Conservation (phyloP, 2,888 invertebrate genomes). For the Drosophila borealis region DNA sequence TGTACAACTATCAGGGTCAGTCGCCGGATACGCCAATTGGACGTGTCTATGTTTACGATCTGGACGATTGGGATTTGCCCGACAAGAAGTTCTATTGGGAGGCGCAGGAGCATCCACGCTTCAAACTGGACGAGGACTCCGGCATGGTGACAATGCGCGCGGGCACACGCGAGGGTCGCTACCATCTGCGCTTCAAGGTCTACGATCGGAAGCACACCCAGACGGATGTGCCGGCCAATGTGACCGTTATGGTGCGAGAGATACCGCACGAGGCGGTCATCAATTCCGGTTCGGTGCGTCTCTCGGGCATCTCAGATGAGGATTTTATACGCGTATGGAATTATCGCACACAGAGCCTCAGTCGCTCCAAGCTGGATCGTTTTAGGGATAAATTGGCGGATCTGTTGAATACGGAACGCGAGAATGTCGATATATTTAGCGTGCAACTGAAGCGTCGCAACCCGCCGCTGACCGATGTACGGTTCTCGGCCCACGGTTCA, state of each 20-base stretch:
- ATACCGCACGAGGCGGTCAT: slow-evolving; percentile 98
- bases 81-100: slow-evolving; percentile 99
- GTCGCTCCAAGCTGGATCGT: slow-evolving; percentile 94
- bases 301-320: slow-evolving; percentile 97
- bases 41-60: slow-evolving; percentile 97
- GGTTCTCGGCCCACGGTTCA: slow-evolving; percentile 97
- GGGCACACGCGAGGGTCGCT: slow-evolving; percentile 94
- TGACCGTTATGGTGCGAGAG: slow-evolving; percentile 96
- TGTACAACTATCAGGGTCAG: slow-evolving; percentile 97
- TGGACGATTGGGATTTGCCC: slow-evolving; percentile 99
- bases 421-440: slow-evolving; percentile 98
- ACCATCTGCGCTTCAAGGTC: slow-evolving; percentile 93
- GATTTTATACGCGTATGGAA: slow-evolving; percentile 98
- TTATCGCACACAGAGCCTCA: slow-evolving; percentile 93
- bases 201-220: slow-evolving; percentile 98
- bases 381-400: slow-evolving; percentile 95
- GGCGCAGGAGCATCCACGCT: slow-evolving; percentile 92
- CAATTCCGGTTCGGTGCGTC: slow-evolving; percentile 97
- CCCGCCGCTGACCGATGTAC: slow-evolving; percentile 95
- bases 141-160: slow-evolving; percentile 98
- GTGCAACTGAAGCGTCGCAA: slow-evolving; percentile 95
- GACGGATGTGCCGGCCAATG: slow-evolving; percentile 97
- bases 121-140: slow-evolving; percentile 94
- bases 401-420: slow-evolving; percentile 92
- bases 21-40: slow-evolving; percentile 96